Conservation (phyloP, 2,888 invertebrate genomes). For the Agriotes lineatus region DNA sequence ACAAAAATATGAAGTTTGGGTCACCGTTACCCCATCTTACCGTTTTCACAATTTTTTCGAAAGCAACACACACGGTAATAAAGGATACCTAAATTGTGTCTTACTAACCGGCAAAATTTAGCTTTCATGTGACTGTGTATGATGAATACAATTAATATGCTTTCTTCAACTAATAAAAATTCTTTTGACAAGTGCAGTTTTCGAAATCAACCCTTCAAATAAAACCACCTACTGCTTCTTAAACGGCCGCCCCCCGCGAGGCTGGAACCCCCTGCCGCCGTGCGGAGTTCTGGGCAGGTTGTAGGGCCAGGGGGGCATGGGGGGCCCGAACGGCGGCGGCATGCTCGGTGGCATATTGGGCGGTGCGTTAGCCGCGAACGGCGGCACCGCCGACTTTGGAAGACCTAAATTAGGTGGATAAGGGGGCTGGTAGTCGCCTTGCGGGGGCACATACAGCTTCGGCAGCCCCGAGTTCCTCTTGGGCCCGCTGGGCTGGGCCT, state of each 20-base stretch:
- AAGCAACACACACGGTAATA: too few relatives aligned
- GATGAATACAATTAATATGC: too few relatives aligned
- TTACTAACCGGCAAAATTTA: too few relatives aligned
- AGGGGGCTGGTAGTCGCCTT: conserved; percentile 19
- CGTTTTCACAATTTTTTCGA: too few relatives aligned
- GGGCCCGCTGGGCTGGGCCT: conserved; percentile 21
- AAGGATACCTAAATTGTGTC: too few relatives aligned
- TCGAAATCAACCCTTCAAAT: too few relatives aligned
- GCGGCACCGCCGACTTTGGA: conserved; percentile 36
- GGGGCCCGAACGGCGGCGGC: conserved; percentile 44
- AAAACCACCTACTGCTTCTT: conserved; percentile 33
- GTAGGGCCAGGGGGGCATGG: conserved; percentile 40
- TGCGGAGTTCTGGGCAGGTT: conserved; percentile 23
- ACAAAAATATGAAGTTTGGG: too few relatives aligned
- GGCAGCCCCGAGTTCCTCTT: conserved; percentile 24
- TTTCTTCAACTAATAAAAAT: too few relatives aligned
- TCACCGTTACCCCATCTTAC: too few relatives aligned
- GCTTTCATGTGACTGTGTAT: too few relatives aligned
- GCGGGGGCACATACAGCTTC: conserved; percentile 21
- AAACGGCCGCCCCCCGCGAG: conserved; percentile 22
- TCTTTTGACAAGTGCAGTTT: too few relatives aligned
- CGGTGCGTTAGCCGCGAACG: conserved; percentile 11
- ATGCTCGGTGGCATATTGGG: conserved; percentile 38
- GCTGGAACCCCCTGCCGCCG: conserved; percentile 16
- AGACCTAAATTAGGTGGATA: conserved; percentile 41